A percentile compares a stretch with the other conserved stretches of the same genome.
Conservation (phyloP, 2,797 vertebrate species). For the Alfaro cultratus region DNA sequence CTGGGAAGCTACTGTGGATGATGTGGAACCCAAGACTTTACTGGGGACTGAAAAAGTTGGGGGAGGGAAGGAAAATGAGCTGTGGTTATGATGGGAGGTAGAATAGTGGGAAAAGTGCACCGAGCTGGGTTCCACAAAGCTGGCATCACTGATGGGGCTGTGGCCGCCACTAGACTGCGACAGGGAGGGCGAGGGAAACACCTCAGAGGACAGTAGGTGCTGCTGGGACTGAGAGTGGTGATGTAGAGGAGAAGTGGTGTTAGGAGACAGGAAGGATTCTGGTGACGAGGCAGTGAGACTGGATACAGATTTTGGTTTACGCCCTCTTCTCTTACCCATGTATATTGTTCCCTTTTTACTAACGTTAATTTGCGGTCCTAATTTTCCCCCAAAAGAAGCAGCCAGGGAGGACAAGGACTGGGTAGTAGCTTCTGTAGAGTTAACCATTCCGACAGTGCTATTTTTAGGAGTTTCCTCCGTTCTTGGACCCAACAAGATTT, state of each 20-base stretch:
- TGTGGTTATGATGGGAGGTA: constrained; percentile 81
- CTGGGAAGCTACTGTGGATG: constrained; percentile 83
- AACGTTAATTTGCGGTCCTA: constrained; percentile 97
- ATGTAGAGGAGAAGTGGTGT: constrained; percentile 78
- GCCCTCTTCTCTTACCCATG: constrained; percentile 96
- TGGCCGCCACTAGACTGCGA: constrained; percentile 88
- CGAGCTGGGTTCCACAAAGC: constrained; percentile 93
- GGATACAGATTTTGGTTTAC: constrained; percentile 88
- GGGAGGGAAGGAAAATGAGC: constrained; percentile 80
- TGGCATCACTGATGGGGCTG: constrained; percentile 94
- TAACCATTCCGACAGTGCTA: constrained; percentile 47
- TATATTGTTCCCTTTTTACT: constrained; percentile 99
- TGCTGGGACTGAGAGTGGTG: constrained; percentile 85
- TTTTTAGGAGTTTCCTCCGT: constrained; percentile 74
- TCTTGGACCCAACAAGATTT: constrained; percentile 87
- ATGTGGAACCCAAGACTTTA: constrained; percentile 58
- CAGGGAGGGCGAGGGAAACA: constrained; percentile 91
- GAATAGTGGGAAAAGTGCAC: constrained; percentile 89
- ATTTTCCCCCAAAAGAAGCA: constrained; percentile 92
- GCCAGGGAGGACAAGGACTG: constrained; percentile 90
- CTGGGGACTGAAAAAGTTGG: constrained; percentile 83
- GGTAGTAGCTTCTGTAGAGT: constrained; percentile 67
- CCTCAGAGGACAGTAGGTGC: constrained; percentile 81
- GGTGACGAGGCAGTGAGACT: constrained; percentile 61
- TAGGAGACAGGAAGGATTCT: constrained; percentile 79